phyloP scores from a whole-genome alignment of 2,888 invertebrate genomes.

The Spialia ferax region DNA sequence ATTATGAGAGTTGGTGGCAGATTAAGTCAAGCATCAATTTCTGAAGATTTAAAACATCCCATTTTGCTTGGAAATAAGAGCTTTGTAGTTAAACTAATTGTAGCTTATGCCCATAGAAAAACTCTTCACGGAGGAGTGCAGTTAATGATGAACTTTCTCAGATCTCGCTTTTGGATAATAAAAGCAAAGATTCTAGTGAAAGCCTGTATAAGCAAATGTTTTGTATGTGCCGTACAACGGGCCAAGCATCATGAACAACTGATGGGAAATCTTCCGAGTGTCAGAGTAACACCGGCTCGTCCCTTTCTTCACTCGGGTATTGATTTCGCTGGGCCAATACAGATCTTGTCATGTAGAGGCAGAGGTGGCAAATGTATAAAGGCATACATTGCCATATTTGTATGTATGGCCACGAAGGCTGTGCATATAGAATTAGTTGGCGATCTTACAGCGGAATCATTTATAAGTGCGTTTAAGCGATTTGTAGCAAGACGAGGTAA shows the following conservation, averaged over 20 bases:
- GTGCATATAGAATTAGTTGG: neutral
- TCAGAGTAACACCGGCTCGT: neutral
- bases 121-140: slow-evolving; percentile 46
- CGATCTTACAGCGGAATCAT: neutral
- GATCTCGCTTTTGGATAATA: slow-evolving; percentile 40
- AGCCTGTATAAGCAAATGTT: neutral
- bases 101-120: slow-evolving; percentile 11
- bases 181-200: neutral
- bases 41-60: slow-evolving; percentile 41
- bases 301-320: neutral
- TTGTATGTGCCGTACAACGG: neutral
- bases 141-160: slow-evolving; percentile 40
- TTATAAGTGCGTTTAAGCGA: neutral
- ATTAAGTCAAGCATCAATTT: slow-evolving; percentile 38
- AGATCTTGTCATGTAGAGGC: neutral
- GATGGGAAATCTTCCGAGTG: neutral
- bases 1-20: slow-evolving; percentile 49
- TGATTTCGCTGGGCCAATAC: neutral
- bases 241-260: neutral
- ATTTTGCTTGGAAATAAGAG: slow-evolving; percentile 16
- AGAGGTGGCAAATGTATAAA: neutral
- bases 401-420: neutral
- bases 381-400: neutral
- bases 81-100: slow-evolving; percentile 20
- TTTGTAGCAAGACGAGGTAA: neutral